Conservation (phyloP, 2,888 invertebrate genomes). For the Boloria selene region DNA sequence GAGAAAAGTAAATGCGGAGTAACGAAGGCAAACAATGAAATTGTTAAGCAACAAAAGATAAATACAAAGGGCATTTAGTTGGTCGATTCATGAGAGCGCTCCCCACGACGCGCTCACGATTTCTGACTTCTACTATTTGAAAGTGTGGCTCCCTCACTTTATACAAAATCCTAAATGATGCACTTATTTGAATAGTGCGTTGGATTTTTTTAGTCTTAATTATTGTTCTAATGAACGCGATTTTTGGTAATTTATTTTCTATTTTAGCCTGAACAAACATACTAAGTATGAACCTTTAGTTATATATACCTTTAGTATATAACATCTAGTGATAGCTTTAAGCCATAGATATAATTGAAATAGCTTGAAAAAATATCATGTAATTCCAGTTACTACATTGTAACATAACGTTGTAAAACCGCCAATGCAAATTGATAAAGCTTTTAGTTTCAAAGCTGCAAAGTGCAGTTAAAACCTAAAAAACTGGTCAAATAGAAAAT, state of each 20-base stretch:
- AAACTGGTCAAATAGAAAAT: constrained; percentile 1
- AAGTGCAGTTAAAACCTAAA: constrained; percentile 14
- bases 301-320: no score
- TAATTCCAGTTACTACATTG: neutral
- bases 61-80: constrained; percentile 54
- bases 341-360: no score
- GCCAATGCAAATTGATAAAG: constrained; percentile 11
- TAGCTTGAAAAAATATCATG: neutral
- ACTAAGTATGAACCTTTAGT: no score
- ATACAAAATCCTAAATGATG: constrained; percentile 19
- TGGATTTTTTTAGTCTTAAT: no score
- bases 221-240: no score
- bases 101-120: constrained; percentile 39
- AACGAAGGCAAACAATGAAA: constrained; percentile 65
- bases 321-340: no score
- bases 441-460: constrained; percentile 11
- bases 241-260: no score
- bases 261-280: no score
- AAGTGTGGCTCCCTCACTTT: constrained; percentile 36
- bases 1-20: constrained; percentile 52
- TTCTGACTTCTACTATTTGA: constrained; percentile 33
- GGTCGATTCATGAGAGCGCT: constrained; percentile 45
- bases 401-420: constrained; percentile 4
- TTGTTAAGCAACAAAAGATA: constrained; percentile 61
- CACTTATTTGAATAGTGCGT: neutral